These are phyloP conservation scores for Barypeithes pellucidus DNA, from an alignment of 2,888 invertebrate genomes.

Conservation along the genomic window DNA sequence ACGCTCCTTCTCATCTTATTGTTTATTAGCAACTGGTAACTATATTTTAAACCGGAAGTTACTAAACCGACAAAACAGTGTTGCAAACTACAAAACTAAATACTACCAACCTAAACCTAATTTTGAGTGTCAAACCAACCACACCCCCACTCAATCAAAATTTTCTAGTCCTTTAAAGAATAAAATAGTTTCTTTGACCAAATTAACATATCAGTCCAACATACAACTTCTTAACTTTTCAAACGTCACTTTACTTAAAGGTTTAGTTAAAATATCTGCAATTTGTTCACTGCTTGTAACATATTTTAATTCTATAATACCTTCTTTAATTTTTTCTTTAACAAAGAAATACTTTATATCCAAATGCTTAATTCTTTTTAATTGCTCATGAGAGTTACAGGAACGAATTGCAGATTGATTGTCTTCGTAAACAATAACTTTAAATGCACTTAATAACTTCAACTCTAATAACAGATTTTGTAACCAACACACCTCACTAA, in stretches of 20 bases:
- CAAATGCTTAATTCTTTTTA: slow-evolving; percentile 47
- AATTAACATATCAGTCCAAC: background rate
- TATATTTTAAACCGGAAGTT: no score
- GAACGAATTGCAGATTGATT: slow-evolving; percentile 30
- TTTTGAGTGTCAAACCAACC: no score
- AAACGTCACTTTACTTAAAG: slow-evolving; percentile 24
- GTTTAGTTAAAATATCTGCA: slow-evolving; percentile 41
- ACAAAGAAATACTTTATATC: slow-evolving; percentile 38
- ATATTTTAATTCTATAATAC: slow-evolving; percentile 39
- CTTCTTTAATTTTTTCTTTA: slow-evolving; percentile 38
- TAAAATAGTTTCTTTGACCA: no score
- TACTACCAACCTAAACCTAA: no score
- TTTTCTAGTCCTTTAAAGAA: background rate
- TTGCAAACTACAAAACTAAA: no score
- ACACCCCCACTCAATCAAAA: slow-evolving; percentile 7
- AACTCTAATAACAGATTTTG: slow-evolving; percentile 3
- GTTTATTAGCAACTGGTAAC: no score
- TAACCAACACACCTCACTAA: slow-evolving; percentile 27
- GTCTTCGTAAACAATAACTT: slow-evolving; percentile 2
- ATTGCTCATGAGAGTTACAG: slow-evolving; percentile 33
- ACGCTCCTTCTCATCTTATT: no score
- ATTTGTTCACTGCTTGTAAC: slow-evolving; percentile 24
- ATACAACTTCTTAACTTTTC: slow-evolving; percentile 23
- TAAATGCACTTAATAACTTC: no score
- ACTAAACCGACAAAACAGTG: no score